Base-by-base conservation (phyloP, 2,888 invertebrate species). In the Lepidonotus clava region DNA sequence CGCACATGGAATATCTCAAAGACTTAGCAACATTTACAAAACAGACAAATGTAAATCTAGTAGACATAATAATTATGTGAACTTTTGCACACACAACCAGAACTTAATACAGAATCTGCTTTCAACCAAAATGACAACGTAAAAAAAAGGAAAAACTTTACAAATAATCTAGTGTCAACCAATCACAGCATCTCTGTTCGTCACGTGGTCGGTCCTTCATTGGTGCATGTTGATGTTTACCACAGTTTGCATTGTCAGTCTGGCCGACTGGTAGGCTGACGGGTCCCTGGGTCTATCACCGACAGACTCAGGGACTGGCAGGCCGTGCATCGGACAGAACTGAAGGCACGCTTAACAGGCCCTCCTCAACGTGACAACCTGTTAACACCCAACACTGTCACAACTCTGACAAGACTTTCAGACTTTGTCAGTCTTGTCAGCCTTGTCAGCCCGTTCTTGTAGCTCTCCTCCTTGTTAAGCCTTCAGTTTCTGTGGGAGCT, bases 121-220 rank as follows among this genome's bases (percentile, higher is more conserved):
- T 66, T 32, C 66, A 24, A 66, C 66, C 28, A 24, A 32, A 66
- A 6, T 66, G 32, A 4, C n/a, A n/a, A n/a, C n/a, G n/a, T n/a
- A 46, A 46, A 46, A 46, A 46, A 46, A 46, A 24, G 28, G 11
- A 61, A 61, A 61, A 61, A 28, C 2, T 1, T 28, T 2, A 4
- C 5, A 61, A 61, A 61, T 61, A 24, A 61, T 32, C 61, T 28
- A 61, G 14, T 38, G 36, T 71, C 36, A 71, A 71, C 71, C 71
- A 71, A 71, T 71, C 71, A 71, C 71, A 71, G 71, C 36, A 28
- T 61, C n/a, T 38, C 71, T 71, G 28, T 11, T 32, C 4, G 71
- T 71, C 71, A 71, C 71, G 36, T 71, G 71, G 71, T 71, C 2
- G 24, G 34, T 71, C 2, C 21, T 71, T 21, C 38, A 71, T 71